These are phyloP conservation scores for Netelia melanura DNA, from an alignment of 2,888 invertebrate genomes.

Conservation along the genomic window DNA sequence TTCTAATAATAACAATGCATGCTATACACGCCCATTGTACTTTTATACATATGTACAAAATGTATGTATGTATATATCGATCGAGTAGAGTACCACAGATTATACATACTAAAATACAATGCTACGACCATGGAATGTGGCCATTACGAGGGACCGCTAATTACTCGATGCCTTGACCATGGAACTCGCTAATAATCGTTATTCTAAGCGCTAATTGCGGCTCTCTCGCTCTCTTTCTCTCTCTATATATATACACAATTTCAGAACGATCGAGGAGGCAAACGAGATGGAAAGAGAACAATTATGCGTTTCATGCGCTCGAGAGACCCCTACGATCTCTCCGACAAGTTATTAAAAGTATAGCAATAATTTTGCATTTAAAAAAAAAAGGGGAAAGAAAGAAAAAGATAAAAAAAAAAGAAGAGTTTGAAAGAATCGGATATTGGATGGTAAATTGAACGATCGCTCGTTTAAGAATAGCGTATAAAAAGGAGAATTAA, in stretches of 20 bases:
- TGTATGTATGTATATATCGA: background rate
- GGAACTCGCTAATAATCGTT: slow-evolving; percentile 61
- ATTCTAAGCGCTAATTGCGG: slow-evolving; percentile 61
- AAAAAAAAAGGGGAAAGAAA: slow-evolving; percentile 10
- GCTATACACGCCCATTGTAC: slow-evolving; percentile 31
- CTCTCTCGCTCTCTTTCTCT: slow-evolving; percentile 1
- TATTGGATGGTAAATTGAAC: slow-evolving; percentile 25
- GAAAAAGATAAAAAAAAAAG: background rate
- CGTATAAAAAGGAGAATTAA: background rate
- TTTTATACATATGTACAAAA: slow-evolving; percentile 20
- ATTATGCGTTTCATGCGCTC: slow-evolving; percentile 8
- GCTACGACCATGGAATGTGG: slow-evolving; percentile 47
- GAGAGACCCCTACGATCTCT: slow-evolving; percentile 19
- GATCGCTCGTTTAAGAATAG: background rate
- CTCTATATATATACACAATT: slow-evolving; percentile 24
- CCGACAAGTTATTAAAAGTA: slow-evolving; percentile 44
- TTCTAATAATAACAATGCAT: slow-evolving; percentile 61
- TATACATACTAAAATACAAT: slow-evolving; percentile 56
- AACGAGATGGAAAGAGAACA: background rate
- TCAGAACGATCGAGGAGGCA: slow-evolving; percentile 31
- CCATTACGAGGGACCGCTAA: slow-evolving; percentile 60
- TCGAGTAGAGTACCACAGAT: slow-evolving; percentile 2
- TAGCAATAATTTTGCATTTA: slow-evolving; percentile 28
- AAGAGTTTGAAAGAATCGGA: slow-evolving; percentile 23
- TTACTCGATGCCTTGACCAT: slow-evolving; percentile 66